phyloP scores from a whole-genome alignment of 35 echinoderm and acorn worm species.

The Diadema setosum region DNA sequence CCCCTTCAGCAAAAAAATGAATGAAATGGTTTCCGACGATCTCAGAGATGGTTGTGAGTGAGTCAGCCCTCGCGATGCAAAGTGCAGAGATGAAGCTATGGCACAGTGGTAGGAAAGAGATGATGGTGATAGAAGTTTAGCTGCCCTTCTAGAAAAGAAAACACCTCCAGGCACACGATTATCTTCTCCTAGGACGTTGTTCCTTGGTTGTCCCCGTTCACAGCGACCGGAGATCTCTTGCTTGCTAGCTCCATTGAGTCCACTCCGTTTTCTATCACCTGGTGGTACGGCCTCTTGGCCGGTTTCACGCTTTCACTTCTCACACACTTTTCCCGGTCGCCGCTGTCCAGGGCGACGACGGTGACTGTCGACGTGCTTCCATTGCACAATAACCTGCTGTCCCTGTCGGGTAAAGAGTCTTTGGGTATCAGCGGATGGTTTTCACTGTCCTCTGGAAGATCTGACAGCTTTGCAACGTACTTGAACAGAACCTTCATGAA shows the following conservation, averaged over 20 bases:
- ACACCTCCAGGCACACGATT: too few species aligned
- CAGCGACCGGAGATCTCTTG: background rate
- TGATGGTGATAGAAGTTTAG: too few species aligned
- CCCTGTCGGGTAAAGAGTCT: background rate
- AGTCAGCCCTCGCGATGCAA: too few species aligned
- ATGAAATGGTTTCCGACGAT: too few species aligned
- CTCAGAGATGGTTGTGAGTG: too few species aligned
- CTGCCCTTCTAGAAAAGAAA: too few species aligned
- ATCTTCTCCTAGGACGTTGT: too few species aligned
- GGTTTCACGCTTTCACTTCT: background rate
- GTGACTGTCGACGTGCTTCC: background rate
- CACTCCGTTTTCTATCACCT: background rate
- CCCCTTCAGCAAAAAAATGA: too few species aligned
- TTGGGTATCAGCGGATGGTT: constrained; percentile 25
- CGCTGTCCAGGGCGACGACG: background rate
- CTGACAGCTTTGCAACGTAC: constrained; percentile 39
- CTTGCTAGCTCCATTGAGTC: background rate
- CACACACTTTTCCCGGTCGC: background rate
- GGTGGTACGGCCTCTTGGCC: background rate
- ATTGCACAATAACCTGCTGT: background rate
- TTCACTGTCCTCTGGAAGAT: background rate
- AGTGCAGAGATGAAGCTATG: too few species aligned
- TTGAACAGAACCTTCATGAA: constrained; percentile 58
- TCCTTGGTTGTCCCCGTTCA: background rate
- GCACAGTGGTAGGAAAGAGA: too few species aligned